Percentiles rank a stretch among this genome's conserved stretches.
Conservation (phyloP, 2,797 vertebrate species). For the Setipinna tenuifilis region DNA sequence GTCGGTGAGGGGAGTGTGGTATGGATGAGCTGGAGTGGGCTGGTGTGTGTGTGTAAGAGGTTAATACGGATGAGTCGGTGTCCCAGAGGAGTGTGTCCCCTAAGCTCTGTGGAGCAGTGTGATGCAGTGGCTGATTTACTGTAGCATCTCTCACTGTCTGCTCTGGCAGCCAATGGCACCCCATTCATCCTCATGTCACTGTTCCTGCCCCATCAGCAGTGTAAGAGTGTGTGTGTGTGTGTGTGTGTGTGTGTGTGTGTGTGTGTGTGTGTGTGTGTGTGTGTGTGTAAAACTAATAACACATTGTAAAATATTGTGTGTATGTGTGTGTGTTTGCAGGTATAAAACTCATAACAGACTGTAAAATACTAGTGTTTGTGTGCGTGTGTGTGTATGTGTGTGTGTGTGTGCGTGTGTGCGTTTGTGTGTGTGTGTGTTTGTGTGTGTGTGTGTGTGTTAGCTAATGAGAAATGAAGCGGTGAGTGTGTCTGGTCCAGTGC, state of each 20-base stretch:
- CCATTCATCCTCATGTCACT: slow-evolving; percentile 58
- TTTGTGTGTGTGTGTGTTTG: background rate
- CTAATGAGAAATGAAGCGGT: slow-evolving; percentile 5
- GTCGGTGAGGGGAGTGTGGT: background rate
- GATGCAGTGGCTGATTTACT: slow-evolving; percentile 61
- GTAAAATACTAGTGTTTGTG: background rate
- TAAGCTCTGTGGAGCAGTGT: slow-evolving; percentile 52
- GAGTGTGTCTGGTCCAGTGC: background rate
- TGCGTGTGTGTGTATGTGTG: background rate
- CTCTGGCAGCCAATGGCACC: slow-evolving; percentile 38
- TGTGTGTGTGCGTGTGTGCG: background rate
- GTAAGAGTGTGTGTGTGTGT: slow-evolving; percentile 19
- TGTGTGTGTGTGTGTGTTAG: background rate
- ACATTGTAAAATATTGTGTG: too few species aligned
- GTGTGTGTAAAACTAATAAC: slow-evolving; percentile 14
- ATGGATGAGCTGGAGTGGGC: too few species aligned
- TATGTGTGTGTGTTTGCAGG: background rate
- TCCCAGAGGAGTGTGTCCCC: slow-evolving; percentile 48
- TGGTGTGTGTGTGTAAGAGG: background rate
- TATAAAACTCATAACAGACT: background rate
- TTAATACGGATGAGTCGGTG: slow-evolving; percentile 50
- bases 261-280: slow-evolving; percentile 28
- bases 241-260: slow-evolving; percentile 30
- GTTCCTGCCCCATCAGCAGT: slow-evolving; percentile 58
- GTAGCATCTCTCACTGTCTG: slow-evolving; percentile 57